A percentile compares a stretch with the other conserved stretches of the same genome.
Conservation (phyloP, 2,797 vertebrate species). For the Sus cebifrons region DNA sequence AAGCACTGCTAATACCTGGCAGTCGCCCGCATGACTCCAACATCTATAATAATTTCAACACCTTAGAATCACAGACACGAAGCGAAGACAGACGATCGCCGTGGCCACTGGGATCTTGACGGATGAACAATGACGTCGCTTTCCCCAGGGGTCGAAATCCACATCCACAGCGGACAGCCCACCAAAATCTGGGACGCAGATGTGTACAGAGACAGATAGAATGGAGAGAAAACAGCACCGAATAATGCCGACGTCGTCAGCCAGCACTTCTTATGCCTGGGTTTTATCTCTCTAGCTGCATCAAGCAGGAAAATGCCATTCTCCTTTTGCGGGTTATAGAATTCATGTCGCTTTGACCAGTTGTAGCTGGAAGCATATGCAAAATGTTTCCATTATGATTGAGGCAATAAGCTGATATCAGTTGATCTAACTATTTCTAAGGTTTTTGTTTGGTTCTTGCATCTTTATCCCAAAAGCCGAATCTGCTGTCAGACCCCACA, state of each 20-base stretch:
- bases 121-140: not conserved
- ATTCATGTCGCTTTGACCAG: constrained; percentile 98
- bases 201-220: constrained; percentile 60
- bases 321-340: constrained; percentile 99
- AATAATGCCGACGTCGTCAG: constrained; percentile 51
- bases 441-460: constrained; percentile 98
- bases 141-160: constrained; percentile 76
- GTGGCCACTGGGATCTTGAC: not conserved
- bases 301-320: constrained; percentile 99
- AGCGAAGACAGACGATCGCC: constrained; percentile 19
- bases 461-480: constrained; percentile 99
- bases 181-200: constrained; percentile 66
- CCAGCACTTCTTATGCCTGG: constrained; percentile 98
- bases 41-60: constrained; percentile 37
- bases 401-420: constrained; percentile 97
- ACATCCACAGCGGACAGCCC: constrained; percentile 63
- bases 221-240: constrained; percentile 55
- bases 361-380: constrained; percentile 98
- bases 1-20: constrained; percentile 72
- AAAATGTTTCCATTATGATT: constrained; percentile 98
- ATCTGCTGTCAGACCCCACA: constrained; percentile 97
- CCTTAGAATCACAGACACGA: constrained; percentile 61
- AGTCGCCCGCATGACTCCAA: constrained; percentile 63
- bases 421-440: constrained; percentile 97
- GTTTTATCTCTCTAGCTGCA: constrained; percentile 97